Evolutionary conservation across 1,140 invertebrate species (phyloP), one percentile per base, ranked within the genome.

Genomic region (Helicoverpa armigera): DNA sequence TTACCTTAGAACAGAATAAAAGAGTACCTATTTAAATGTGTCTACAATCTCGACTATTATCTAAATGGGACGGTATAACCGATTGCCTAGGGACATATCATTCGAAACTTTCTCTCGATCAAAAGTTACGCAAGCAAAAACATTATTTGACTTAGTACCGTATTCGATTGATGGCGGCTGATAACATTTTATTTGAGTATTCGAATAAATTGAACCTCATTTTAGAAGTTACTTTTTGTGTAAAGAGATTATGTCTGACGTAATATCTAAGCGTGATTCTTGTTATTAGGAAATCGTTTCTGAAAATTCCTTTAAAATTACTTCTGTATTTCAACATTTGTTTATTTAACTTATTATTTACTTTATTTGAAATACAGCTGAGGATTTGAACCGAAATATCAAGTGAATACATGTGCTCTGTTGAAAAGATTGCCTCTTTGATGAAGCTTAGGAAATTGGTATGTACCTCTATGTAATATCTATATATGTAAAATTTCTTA

Each of bases 61-160:
- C 56, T 48, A 35, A 69, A 58, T 56, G 35, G 50, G 48, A 5
- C 53, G 56, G 23, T 73, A 73, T n/a, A 58, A 67, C 48, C 51
- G 14, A 70, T 56, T 23, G 76, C 76, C 65, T 53, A 13, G 48
- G 63, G 63, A 78, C 63, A 61, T 76, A 31, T 63, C 31, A 54
- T 69, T 79, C 14, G 18, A 73, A 80, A 82, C 82, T 83, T 86
- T 83, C 81, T 80, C 81, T 77, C 75, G 79, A 79, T 83, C 70
- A 81, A 60, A 81, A 70, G 16, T 85, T 77, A 80, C 60, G 81
- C 73, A 82, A 83, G n/a, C 35, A 43, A 29, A 43, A 18, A 18
- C 60, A 18, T 50, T 67, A 53, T 65, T 53, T 23, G 43, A 53
- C 9, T 53, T 18, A 43, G 12, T 43, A 51, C 18, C 13, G 50